Base-by-base conservation (phyloP, 2,113 vertebrate species). In the Austrofundulus limnaeus region DNA sequence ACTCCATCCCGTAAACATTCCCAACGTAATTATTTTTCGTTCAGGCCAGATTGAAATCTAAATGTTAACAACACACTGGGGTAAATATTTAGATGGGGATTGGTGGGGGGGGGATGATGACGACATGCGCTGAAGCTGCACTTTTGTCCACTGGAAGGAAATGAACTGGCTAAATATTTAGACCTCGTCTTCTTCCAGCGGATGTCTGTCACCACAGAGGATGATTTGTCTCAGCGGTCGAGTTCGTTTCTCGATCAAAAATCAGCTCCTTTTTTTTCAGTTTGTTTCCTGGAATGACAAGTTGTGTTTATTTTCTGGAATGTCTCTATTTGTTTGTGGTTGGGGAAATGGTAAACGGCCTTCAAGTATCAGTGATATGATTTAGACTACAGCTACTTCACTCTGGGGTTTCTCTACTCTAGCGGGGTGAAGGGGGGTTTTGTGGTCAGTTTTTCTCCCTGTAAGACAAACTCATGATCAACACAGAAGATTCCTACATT, bases 81-180 rank as follows among this genome's bases (percentile, higher is more conserved):
- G 68, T 86, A n/a, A 89, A 89, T 92, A 87, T 93, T 93, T 90
- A 84, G 77, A 87, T 66, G 72, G 34, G 47, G 54, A 10, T 19
- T 20, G n/a, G n/a, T n/a, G n/a, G n/a, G n/a, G 56, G 65, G 76
- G 13, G 47, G 60, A 70, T 43, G 66, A 78, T 58, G 66, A 78
- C 68, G 69, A 85, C 70, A 64, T 60, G 58, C 37, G 76, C 77
- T 74, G 67, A 66, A 58, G 60, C 60, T 9, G 31, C 31, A 64
- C 79, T 59, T 84, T 81, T 48, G 75, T 83, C 75, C 76, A 80
- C 57, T 68, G 62, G 64, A 71, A 81, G 84, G 88, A 91, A 87
- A 87, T 83, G 72, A 85, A 75, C 66, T 63, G 72, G 57, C 76
- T 85, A 91, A 93, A 92, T 92, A 92, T 93, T 92, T 92, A 90